These are phyloP conservation scores for Drosophila truncata DNA, from an alignment of 1,140 invertebrate species.

Conservation along the genomic window DNA sequence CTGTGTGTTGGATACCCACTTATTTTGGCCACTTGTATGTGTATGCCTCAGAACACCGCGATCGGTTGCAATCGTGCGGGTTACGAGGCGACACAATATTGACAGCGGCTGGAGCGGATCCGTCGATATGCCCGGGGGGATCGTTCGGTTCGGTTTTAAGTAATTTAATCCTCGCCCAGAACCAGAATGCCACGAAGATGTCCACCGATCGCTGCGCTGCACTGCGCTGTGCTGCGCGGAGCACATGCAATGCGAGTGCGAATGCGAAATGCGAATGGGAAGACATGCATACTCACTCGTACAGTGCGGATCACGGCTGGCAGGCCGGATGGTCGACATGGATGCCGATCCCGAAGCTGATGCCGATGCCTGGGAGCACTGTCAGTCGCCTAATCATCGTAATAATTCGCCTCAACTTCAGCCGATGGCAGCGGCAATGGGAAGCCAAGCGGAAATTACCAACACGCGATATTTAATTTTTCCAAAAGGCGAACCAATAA, in stretches of 20 bases:
- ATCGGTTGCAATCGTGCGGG: slow-evolving; percentile 62
- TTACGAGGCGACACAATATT: slow-evolving; percentile 81
- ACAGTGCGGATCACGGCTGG: slow-evolving; percentile 46
- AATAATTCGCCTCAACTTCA: slow-evolving; percentile 83
- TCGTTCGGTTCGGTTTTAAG: slow-evolving; percentile 64
- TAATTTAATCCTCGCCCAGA: slow-evolving; percentile 83
- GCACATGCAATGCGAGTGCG: slow-evolving; percentile 65
- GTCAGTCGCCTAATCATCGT: slow-evolving; percentile 82
- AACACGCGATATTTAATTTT: slow-evolving; percentile 84
- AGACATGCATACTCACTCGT: slow-evolving; percentile 53
- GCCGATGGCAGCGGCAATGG: slow-evolving; percentile 77
- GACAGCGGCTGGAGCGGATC: slow-evolving; percentile 77
- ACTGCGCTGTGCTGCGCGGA: slow-evolving; percentile 19
- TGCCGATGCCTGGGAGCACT: slow-evolving; percentile 76
- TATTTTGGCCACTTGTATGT: slow-evolving; percentile 26
- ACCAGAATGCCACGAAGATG: slow-evolving; percentile 81
- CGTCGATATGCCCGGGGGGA: slow-evolving; percentile 73
- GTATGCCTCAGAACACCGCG: slow-evolving; percentile 32
- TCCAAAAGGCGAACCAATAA: slow-evolving; percentile 80
- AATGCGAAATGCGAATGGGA: slow-evolving; percentile 19
- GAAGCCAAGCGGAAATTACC: slow-evolving; percentile 82
- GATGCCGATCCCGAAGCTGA: slow-evolving; percentile 67
- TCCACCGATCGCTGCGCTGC: slow-evolving; percentile 66
- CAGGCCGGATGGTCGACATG: slow-evolving; percentile 76
- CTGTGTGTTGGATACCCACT: slow-evolving; percentile 20